Percentiles rank a stretch among this genome's conserved stretches.
phyloP scores from a whole-genome alignment of 2,888 invertebrate genomes.

The Calameuta filiformis region DNA sequence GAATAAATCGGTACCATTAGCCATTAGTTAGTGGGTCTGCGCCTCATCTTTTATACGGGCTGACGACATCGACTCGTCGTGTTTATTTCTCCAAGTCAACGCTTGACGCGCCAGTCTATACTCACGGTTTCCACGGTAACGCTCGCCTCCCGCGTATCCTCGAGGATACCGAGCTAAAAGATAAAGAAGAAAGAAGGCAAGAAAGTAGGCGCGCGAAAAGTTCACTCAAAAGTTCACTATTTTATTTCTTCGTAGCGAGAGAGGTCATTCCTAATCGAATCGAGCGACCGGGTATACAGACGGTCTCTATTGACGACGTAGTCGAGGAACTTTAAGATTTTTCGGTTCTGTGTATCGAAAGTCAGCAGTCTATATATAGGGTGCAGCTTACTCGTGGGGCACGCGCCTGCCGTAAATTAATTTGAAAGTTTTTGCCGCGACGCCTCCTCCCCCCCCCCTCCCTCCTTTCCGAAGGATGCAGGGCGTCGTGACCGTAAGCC shows the following conservation, averaged over 20 bases:
- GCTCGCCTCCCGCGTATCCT: background rate
- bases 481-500: slow-evolving; percentile 30
- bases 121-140: slow-evolving; percentile 11
- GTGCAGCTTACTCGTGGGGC: slow-evolving; percentile 47
- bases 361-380: slow-evolving; percentile 41
- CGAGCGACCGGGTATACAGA: too few species aligned
- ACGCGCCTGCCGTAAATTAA: slow-evolving; percentile 60
- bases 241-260: too few species aligned
- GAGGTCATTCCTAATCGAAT: too few species aligned
- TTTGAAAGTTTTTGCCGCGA: slow-evolving; percentile 45
- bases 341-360: slow-evolving; percentile 1
- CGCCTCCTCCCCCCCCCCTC: background rate
- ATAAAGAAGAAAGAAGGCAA: background rate
- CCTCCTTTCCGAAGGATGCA: slow-evolving; percentile 9
- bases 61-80: slow-evolving; percentile 14
- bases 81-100: slow-evolving; percentile 36
- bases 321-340: background rate
- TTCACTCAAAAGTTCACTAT: too few species aligned
- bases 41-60: slow-evolving; percentile 1
- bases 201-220: background rate
- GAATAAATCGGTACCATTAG: slow-evolving; percentile 4
- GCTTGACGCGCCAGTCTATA: slow-evolving; percentile 8
- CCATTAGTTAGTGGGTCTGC: slow-evolving; percentile 6
- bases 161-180: background rate
- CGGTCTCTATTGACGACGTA: background rate